A percentile compares a stretch with the other conserved stretches of the same genome.
These are phyloP conservation scores for Clanis bilineata DNA, from an alignment of 2,888 invertebrate genomes.

Conservation along the genomic window DNA sequence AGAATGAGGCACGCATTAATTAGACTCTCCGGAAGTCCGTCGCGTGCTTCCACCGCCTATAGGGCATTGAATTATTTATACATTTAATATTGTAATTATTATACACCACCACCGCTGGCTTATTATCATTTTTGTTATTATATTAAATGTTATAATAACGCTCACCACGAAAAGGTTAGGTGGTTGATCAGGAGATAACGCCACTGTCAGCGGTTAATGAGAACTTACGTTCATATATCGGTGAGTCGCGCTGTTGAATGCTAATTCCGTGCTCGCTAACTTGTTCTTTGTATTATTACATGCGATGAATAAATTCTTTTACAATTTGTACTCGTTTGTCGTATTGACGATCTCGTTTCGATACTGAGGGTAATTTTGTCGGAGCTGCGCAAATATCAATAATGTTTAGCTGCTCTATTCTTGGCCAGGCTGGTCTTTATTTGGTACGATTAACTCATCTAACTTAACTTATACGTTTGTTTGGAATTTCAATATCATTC, in stretches of 20 bases:
- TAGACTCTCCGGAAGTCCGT: slow-evolving; percentile 75
- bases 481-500: too few relatives aligned
- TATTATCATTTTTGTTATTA: slow-evolving; percentile 78
- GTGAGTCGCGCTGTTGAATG: slow-evolving; percentile 47
- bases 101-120: slow-evolving; percentile 67
- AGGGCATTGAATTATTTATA: slow-evolving; percentile 80
- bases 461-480: too few relatives aligned
- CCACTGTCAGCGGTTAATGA: slow-evolving; percentile 63
- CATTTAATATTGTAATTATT: slow-evolving; percentile 80
- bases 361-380: neutral
- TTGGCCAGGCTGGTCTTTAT: neutral
- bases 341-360: slow-evolving; percentile 45
- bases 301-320: slow-evolving; percentile 56
- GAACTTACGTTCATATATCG: slow-evolving; percentile 45
- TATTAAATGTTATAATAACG: slow-evolving; percentile 78
- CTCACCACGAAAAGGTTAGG: slow-evolving; percentile 70
- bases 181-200: slow-evolving; percentile 70
- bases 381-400: neutral
- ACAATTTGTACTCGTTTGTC: slow-evolving; percentile 74
- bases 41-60: slow-evolving; percentile 76
- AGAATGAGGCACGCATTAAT: slow-evolving; percentile 64
- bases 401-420: neutral
- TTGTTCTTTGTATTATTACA: slow-evolving; percentile 55
- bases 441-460: too few relatives aligned
- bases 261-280: slow-evolving; percentile 54